These are phyloP conservation scores for Alosa alosa DNA, from an alignment of 2,113 vertebrate species.

Conservation along the genomic window DNA sequence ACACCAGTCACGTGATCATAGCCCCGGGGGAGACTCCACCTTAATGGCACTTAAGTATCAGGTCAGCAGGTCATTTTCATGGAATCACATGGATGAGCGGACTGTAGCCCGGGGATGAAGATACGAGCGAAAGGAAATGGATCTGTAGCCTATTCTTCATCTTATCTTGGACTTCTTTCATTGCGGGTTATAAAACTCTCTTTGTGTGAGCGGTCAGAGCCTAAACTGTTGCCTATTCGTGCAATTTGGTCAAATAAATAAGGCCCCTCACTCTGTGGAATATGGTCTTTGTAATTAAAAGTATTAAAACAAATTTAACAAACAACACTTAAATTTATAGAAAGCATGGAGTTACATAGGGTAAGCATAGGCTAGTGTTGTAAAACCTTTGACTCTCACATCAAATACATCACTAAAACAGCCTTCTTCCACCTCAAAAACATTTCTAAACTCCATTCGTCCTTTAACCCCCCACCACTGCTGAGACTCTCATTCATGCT, in stretches of 20 bases:
- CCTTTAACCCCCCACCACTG: no score
- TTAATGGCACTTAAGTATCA: conserved; percentile 5
- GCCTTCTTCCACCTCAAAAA: no score
- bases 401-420: no score
- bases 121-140: background rate
- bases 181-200: background rate
- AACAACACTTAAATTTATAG: no score
- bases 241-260: background rate
- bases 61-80: conserved; percentile 12
- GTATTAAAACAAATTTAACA: no score
- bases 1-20: background rate
- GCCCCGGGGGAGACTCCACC: background rate
- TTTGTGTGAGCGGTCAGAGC: background rate
- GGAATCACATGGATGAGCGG: conserved; percentile 4
- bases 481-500: no score
- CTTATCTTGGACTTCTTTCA: background rate
- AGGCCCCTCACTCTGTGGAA: no score
- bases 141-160: background rate
- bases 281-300: no score
- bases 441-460: no score
- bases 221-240: background rate
- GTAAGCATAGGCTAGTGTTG: no score
- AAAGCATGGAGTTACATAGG: no score
- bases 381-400: no score
- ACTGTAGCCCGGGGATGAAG: background rate